These are phyloP conservation scores for Epinephelus coioides DNA, from an alignment of 2,797 vertebrate genomes.

Conservation along the genomic window DNA sequence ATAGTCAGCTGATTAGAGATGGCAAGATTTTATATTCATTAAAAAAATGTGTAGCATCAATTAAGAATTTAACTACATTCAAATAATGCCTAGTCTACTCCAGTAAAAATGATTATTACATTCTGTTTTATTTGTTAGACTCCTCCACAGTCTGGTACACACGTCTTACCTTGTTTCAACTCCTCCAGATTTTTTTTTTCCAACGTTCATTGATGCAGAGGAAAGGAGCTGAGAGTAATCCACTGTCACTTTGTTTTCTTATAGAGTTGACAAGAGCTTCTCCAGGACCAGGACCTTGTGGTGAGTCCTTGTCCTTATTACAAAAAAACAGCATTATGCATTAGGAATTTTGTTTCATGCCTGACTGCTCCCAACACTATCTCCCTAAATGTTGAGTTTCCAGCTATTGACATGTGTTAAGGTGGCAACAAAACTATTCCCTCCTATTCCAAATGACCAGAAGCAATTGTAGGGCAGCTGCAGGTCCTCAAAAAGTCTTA, in stretches of 20 bases:
- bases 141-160: too few relatives aligned
- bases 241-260: slow-evolving; percentile 51
- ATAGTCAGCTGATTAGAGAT: too few relatives aligned
- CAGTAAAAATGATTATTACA: not conserved
- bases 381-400: slow-evolving; percentile 16
- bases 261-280: slow-evolving; percentile 83
- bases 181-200: not conserved
- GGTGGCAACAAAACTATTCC: not conserved
- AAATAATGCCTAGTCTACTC: too few relatives aligned
- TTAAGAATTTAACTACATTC: not conserved
- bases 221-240: slow-evolving; percentile 15
- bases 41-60: not conserved
- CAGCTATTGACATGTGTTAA: not conserved
- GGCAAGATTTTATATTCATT: not conserved
- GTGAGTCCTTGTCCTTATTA: slow-evolving; percentile 69
- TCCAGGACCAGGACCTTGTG: slow-evolving; percentile 78
- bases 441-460: slow-evolving; percentile 2
- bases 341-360: slow-evolving; percentile 16
- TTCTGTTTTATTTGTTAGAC: too few relatives aligned
- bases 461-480: not conserved
- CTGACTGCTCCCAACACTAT: not conserved
- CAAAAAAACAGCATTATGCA: slow-evolving; percentile 14
- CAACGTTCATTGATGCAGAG: not conserved
- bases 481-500: too few relatives aligned
- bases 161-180: not conserved